These are phyloP conservation scores for Cryptosula pallasiana DNA, from an alignment of 2,888 invertebrate genomes.

Conservation along the genomic window DNA sequence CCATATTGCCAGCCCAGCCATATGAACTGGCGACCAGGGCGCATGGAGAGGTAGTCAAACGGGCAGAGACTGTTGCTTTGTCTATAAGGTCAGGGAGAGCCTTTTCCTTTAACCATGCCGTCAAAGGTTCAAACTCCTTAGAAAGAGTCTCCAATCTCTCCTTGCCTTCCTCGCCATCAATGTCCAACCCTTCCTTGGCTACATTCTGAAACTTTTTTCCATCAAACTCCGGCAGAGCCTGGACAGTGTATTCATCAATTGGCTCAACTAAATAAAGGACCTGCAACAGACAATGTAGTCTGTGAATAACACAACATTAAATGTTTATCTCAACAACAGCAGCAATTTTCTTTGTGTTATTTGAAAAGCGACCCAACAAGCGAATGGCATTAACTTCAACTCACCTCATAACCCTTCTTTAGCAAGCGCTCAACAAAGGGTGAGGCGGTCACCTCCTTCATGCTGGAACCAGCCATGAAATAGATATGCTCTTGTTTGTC, in stretches of 20 bases:
- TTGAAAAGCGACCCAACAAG: neutral
- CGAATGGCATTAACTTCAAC: neutral
- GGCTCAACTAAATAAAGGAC: constrained; percentile 90
- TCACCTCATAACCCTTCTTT: constrained; percentile 79
- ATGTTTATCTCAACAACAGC: too few relatives aligned
- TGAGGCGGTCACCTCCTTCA: constrained; percentile 74
- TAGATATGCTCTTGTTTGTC: constrained; percentile 88
- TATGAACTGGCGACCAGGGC: constrained; percentile 93
- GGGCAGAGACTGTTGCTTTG: constrained; percentile 72
- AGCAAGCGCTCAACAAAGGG: constrained; percentile 93
- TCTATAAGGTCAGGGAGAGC: constrained; percentile 69
- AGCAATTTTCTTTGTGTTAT: too few relatives aligned
- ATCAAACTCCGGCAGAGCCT: constrained; percentile 93
- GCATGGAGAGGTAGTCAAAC: constrained; percentile 85
- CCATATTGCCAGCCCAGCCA: constrained; percentile 99
- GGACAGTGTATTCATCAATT: constrained; percentile 95
- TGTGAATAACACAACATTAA: too few relatives aligned
- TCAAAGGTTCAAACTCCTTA: constrained; percentile 77
- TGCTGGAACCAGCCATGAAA: constrained; percentile 86
- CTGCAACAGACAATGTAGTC: too few relatives aligned
- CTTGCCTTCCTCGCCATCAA: constrained; percentile 67
- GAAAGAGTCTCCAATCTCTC: constrained; percentile 68
- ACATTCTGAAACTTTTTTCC: constrained; percentile 96
- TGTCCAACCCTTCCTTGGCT: constrained; percentile 91
- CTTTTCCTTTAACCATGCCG: constrained; percentile 79